Percentiles rank a stretch among this genome's conserved stretches.
Evolutionary conservation across 2,888 invertebrate species (phyloP).

Genomic region (Amaurobius ferox): DNA sequence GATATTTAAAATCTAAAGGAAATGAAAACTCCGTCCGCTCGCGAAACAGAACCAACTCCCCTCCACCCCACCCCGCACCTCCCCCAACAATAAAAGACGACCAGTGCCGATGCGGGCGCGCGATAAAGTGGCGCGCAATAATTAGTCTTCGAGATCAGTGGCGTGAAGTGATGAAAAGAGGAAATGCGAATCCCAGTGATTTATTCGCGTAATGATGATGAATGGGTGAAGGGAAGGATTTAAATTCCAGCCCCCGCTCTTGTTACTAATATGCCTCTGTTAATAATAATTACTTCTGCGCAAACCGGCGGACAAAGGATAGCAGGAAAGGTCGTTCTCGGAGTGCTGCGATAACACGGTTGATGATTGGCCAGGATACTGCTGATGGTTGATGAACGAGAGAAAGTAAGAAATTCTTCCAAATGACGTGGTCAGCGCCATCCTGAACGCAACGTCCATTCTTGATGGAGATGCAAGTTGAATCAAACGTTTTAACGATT

Average conservation of each 20-base stretch:
- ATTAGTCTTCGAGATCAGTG: slow-evolving; percentile 5
- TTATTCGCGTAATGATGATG: slow-evolving; percentile 8
- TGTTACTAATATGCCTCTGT: not conserved
- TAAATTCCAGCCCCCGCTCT: not conserved
- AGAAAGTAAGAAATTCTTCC: no score
- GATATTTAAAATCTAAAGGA: slow-evolving; percentile 4
- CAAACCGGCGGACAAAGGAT: not conserved
- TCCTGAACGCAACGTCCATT: no score
- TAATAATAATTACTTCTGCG: slow-evolving; percentile 8
- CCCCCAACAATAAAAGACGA: not conserved
- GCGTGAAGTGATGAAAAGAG: slow-evolving; percentile 8
- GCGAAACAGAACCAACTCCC: no score
- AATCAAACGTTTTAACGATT: no score
- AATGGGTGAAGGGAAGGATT: not conserved
- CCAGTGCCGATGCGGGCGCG: not conserved
- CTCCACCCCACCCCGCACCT: no score
- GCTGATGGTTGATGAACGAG: no score
- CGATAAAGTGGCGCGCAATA: slow-evolving; percentile 4
- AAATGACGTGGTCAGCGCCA: no score
- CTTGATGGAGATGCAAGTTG: no score
- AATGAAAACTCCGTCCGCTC: no score
- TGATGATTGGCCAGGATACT: no score
- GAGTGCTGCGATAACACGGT: no score
- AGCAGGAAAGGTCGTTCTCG: not conserved
- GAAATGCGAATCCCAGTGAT: not conserved